These are phyloP conservation scores for Hypomecis punctinalis DNA, from an alignment of 2,888 invertebrate species.

Conservation along the genomic window DNA sequence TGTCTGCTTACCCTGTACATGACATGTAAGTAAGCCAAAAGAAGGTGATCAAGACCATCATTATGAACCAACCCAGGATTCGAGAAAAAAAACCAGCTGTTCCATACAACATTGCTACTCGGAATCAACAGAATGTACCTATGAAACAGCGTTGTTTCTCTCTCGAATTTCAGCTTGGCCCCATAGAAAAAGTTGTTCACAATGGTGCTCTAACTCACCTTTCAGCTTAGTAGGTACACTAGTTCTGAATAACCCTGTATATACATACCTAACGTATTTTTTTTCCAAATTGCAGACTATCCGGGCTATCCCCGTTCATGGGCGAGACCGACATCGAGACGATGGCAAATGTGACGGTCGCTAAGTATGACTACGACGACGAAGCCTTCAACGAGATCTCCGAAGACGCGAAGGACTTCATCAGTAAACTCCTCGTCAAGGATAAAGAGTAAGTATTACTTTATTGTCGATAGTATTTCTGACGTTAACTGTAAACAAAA, in stretches of 20 bases:
- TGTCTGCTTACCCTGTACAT: no score
- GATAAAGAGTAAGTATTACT: conserved; percentile 92
- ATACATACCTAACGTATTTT: conserved; percentile 11
- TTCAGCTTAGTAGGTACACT: no score
- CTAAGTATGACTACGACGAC: conserved; percentile 98
- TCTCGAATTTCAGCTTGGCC: no score
- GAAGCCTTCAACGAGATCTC: conserved; percentile 98
- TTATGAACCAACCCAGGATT: no score
- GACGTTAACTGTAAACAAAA: conserved; percentile 3
- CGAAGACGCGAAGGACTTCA: conserved; percentile 98
- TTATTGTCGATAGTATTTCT: neutral
- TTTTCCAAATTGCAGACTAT: conserved; percentile 86
- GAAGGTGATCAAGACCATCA: no score
- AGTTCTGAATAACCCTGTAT: neutral
- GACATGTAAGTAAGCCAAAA: no score
- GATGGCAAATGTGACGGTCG: conserved; percentile 99
- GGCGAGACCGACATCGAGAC: conserved; percentile 99
- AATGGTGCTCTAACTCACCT: no score
- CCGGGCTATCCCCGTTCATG: conserved; percentile 99
- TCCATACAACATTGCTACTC: no score
- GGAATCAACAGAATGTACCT: no score
- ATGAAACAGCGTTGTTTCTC: no score
- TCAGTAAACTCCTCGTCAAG: conserved; percentile 95
- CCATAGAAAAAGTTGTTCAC: no score
- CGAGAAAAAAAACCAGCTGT: no score